Evolutionary conservation across 2,888 invertebrate genomes (phyloP), one percentile per base, ranked within the genome.

Genomic region (Eurois occulta): DNA sequence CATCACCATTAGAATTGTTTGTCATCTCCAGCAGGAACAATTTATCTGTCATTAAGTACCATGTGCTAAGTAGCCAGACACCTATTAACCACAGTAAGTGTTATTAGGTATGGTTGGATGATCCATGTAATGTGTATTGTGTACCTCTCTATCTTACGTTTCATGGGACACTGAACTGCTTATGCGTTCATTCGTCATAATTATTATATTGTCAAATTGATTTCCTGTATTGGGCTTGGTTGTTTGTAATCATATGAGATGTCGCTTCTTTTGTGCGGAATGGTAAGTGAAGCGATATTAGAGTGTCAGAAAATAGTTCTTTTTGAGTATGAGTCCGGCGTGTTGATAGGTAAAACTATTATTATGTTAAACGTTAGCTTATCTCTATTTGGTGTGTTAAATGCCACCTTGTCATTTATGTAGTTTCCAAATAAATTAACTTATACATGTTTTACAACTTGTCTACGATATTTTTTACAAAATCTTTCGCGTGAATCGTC

Each of bases 71-170:
- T 77, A 81, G 84, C 46, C 68, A 71, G 72, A 77, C 80, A 69
- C 65, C 62, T 81, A 81, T 84, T 80, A 81, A 80, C 74, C 41
- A 46, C 70, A 52, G 83, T 65, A 78, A 65, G 41, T 35, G 21
- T 88, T 87, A 92, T 93, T 93, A 92, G 87, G 86, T 85, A 90
- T 89, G 94, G 91, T 93, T 88, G 91, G 93, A 79, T 86, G 91
- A 89, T 80, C 87, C 83, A 89, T 85, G 82, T 94, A 94, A 94
- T 93, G 28, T 76, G 58, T 48, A 76, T n/a, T 76, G 48, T 48
- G 78, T 41, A 41, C 81, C 80, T 72, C 76, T 78, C 83, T 72
- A 77, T 78, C 83, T 83, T 83, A 78, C 77, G 83, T 89, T 90
- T 89, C 87, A 89, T 85, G 86, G 88, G 86, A 90, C 90, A 89